Evolutionary conservation across 2,797 vertebrate species (phyloP).

Genomic region (Tokudaia muenninki): DNA sequence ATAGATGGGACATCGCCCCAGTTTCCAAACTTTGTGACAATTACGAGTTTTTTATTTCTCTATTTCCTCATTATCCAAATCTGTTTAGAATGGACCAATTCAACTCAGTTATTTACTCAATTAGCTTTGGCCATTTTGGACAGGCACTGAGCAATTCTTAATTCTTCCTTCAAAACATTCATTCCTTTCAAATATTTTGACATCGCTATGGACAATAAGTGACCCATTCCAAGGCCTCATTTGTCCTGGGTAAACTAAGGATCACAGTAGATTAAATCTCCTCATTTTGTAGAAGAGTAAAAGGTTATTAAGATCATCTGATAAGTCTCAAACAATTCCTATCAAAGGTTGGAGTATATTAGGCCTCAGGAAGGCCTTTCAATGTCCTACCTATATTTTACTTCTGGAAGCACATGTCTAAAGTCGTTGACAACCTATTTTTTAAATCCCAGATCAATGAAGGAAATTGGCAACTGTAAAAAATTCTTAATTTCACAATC

Average conservation of each 20-base stretch:
- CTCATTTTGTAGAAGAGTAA: slow-evolving; percentile 21
- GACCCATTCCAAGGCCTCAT: not conserved
- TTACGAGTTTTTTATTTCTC: not conserved
- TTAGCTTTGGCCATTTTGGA: not conserved
- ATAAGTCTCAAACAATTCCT: not conserved
- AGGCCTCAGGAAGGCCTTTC: not conserved
- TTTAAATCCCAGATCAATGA: not conserved
- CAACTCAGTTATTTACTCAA: not conserved
- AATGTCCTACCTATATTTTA: not conserved
- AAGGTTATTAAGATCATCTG: not conserved
- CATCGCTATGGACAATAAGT: not conserved
- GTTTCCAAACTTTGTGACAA: slow-evolving; percentile 3
- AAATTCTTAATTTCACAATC: not conserved
- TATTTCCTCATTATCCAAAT: slow-evolving; percentile 20
- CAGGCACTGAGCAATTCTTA: not conserved
- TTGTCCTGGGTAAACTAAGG: not conserved
- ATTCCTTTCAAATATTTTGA: not conserved
- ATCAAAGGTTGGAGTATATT: not conserved
- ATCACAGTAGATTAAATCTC: not conserved
- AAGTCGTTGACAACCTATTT: not conserved
- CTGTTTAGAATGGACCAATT: not conserved
- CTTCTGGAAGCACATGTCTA: not conserved
- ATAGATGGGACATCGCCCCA: not conserved
- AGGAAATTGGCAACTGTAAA: slow-evolving; percentile 3
- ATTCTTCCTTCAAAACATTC: slow-evolving; percentile 7